These are phyloP conservation scores for Odobenus rosmarus DNA, from an alignment of 2,113 vertebrate genomes.

Conservation along the genomic window DNA sequence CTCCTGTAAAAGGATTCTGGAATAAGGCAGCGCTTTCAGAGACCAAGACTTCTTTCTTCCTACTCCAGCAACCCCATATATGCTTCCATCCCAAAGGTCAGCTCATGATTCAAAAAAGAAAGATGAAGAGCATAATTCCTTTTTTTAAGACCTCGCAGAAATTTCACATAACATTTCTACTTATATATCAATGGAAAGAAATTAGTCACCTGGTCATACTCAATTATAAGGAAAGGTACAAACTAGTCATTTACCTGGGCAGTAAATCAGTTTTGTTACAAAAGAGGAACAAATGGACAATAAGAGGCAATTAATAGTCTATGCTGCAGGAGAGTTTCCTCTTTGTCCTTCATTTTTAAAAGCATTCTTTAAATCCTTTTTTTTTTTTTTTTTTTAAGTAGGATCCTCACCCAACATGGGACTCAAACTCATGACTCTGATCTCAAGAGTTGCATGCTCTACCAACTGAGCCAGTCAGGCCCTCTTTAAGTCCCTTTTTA, in stretches of 20 bases:
- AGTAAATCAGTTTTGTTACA: background rate
- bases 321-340: background rate
- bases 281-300: background rate
- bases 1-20: background rate
- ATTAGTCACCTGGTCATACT: background rate
- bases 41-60: background rate
- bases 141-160: background rate
- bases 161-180: background rate
- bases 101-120: background rate
- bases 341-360: background rate
- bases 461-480: background rate
- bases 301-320: background rate
- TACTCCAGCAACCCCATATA: rapidly evolving
- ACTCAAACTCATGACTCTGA: background rate
- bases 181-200: background rate
- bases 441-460: background rate
- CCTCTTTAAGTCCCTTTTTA: background rate
- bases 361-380: background rate
- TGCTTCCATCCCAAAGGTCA: background rate
- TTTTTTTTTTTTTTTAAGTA: background rate
- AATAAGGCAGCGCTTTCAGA: background rate
- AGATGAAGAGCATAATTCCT: background rate
- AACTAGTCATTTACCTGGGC: background rate
- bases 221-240: background rate
- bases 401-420: background rate